phyloP scores from a whole-genome alignment of 2,888 invertebrate species.

The Thera obeliscata region DNA sequence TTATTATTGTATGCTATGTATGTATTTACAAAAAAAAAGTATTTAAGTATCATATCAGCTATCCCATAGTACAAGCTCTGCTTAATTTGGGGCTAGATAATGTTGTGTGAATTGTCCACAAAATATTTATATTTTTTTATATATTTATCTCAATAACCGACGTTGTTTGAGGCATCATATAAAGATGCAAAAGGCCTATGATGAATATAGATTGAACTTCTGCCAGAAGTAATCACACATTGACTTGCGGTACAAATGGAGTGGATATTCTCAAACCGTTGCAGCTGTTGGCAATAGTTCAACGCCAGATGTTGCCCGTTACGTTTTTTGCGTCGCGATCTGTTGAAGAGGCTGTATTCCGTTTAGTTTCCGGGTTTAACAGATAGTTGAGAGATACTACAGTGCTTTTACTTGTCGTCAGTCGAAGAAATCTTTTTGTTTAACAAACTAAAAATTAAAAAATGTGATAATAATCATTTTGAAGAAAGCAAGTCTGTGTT shows the following conservation, averaged over 20 bases:
- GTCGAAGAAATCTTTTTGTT: neutral
- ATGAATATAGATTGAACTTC: constrained; percentile 12
- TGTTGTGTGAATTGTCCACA: too few relatives aligned
- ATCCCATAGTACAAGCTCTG: too few relatives aligned
- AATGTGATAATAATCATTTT: too few relatives aligned
- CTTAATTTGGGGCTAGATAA: too few relatives aligned
- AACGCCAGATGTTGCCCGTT: constrained; percentile 52
- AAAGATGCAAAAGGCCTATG: neutral
- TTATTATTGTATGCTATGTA: too few relatives aligned
- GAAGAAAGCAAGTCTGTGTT: too few relatives aligned
- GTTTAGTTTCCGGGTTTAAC: neutral
- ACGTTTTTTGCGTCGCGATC: constrained; percentile 31
- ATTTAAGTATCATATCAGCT: too few relatives aligned
- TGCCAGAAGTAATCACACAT: constrained; percentile 38
- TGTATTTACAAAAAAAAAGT: too few relatives aligned
- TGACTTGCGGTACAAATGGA: constrained; percentile 54
- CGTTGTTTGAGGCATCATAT: too few relatives aligned
- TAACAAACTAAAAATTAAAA: too few relatives aligned
- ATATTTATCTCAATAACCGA: too few relatives aligned
- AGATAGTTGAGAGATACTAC: neutral
- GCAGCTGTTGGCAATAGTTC: constrained; percentile 71
- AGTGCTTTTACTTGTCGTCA: neutral
- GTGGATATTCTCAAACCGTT: constrained; percentile 49
- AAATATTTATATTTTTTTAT: too few relatives aligned
- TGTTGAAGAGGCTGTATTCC: constrained; percentile 3